Evolutionary conservation across 2,797 vertebrate genomes (phyloP).

Genomic region (Peromyscus eremicus): DNA sequence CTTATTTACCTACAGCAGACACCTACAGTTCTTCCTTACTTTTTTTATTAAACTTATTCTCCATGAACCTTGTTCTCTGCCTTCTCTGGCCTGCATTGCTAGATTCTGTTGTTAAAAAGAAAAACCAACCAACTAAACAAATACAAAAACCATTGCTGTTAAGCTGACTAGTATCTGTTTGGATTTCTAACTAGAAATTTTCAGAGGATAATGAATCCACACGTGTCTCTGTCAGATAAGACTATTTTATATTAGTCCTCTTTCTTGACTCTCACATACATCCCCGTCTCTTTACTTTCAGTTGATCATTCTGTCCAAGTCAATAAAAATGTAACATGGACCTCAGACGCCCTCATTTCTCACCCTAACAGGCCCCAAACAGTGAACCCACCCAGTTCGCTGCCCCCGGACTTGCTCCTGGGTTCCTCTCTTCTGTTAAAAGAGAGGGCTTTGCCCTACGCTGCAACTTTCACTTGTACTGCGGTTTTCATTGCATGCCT

Average conservation of each 20-base stretch:
- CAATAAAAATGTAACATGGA: not conserved
- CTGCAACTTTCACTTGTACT: not conserved
- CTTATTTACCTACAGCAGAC: not conserved
- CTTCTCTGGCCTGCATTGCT: not conserved
- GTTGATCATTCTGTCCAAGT: not conserved
- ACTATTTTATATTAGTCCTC: not conserved
- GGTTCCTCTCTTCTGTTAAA: not conserved
- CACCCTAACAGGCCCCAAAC: not conserved
- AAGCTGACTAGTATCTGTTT: not conserved
- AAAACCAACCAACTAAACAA: too few species aligned
- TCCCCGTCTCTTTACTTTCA: not conserved
- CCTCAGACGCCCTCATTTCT: not conserved
- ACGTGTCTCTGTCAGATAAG: not conserved
- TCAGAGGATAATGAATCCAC: not conserved
- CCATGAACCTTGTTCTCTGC: not conserved
- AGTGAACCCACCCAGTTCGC: not conserved
- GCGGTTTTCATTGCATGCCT: not conserved
- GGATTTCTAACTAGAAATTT: not conserved
- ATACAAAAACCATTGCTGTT: not conserved
- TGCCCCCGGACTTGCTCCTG: not conserved
- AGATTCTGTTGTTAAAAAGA: slow-evolving; percentile 4
- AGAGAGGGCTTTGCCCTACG: not conserved
- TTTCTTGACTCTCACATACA: not conserved
- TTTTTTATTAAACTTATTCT: not conserved
- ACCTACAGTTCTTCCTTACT: not conserved